Evolutionary conservation across 2,888 invertebrate species (phyloP), one percentile per base, ranked within the genome.

Genomic region (Nomada hirtipes): DNA sequence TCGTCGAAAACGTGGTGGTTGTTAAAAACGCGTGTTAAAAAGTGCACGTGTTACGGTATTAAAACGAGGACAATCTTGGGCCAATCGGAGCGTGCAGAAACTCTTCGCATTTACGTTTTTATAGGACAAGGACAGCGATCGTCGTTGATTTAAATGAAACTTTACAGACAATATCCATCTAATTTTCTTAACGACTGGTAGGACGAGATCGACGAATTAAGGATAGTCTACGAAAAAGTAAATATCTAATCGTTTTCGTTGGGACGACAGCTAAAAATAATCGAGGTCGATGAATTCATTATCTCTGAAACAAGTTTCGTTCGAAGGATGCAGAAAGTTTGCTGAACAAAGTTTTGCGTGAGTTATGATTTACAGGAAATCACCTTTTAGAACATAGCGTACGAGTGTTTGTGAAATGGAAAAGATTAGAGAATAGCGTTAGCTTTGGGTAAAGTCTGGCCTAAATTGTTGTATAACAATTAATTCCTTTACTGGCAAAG

Each of bases 51-150:
- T 68, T 80, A 75, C 61, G 11, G 73, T 69, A 70, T 80, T 67
- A 52, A 81, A 76, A 77, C 60, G 73, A 60, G 83, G 75, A 79
- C 76, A 57, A 63, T 60, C 71, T 60, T 52, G 47, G 20, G 26
- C 71, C 74, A 84, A 83, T 71, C 67, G 79, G 79, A 79, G 82
- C 82, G 67, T 60, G 79, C n/a, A 77, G 59, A 57, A 72, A 36
- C 18, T 68, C 67, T 64, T 82, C 74, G 50, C 60, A 55, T 65
- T 77, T 23, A 4, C 55, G 61, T 65, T 82, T 53, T 72, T 78
- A 9, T 81, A 55, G 83, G 53, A 74, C 85, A 85, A 85, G 85
- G 85, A 83, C 85, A 60, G 67, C 59, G 44, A 52, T 57, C 36
- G 53, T n/a, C 20, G 52, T 55, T 10, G 60, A 72, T 67, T 65